Conservation (phyloP, 2,797 vertebrate genomes). For the Bradypodion ventrale region DNA sequence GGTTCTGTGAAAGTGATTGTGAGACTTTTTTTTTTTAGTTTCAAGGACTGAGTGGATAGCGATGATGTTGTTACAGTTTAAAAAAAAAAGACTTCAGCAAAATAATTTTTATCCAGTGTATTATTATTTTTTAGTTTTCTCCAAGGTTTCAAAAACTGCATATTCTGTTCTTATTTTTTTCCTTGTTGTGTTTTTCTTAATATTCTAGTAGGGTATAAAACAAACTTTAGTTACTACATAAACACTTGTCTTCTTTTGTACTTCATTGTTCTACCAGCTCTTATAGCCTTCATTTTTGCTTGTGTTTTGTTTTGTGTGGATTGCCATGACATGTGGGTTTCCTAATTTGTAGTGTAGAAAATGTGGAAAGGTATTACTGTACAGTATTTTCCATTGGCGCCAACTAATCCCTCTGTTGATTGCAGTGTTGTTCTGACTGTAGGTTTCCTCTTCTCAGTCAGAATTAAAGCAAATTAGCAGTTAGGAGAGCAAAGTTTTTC, state of each 20-base stretch:
- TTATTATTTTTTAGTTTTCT: not conserved
- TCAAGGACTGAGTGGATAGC: not conserved
- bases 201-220: not conserved
- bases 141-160: not conserved
- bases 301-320: not conserved
- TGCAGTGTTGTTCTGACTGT: not conserved
- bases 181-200: not conserved
- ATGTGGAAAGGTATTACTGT: not conserved
- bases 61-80: not conserved
- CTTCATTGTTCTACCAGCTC: not conserved
- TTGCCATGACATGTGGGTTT: not conserved
- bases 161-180: not conserved
- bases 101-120: not conserved
- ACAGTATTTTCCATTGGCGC: too few species aligned
- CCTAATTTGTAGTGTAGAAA: not conserved
- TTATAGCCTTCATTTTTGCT: not conserved
- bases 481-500: not conserved
- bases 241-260: not conserved
- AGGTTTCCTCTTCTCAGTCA: not conserved
- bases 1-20: not conserved
- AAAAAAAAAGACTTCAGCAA: not conserved
- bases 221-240: too few species aligned
- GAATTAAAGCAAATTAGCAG: not conserved
- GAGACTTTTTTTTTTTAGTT: not conserved
- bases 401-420: not conserved